Conservation (phyloP, 23 tunicate genomes). For the Ascidia mentula region DNA sequence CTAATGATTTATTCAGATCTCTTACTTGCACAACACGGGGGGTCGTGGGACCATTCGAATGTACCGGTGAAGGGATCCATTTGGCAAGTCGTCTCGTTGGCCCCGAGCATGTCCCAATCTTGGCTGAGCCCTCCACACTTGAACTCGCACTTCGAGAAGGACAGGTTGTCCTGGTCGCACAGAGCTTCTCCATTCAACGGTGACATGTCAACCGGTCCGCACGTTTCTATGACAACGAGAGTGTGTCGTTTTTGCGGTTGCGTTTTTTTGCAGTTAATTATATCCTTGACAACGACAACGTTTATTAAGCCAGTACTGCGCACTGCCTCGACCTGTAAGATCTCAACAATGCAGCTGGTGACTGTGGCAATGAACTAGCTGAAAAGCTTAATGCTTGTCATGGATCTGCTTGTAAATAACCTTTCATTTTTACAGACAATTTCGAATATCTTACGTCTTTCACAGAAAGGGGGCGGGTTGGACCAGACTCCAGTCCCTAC, state of each 20-base stretch:
- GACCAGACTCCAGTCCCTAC: slow-evolving; percentile 42
- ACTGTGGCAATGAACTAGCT: too few relatives aligned
- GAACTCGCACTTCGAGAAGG: slow-evolving; percentile 62
- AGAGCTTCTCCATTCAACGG: slow-evolving; percentile 33
- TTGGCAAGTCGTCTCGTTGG: slow-evolving; percentile 33
- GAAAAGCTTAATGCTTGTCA: too few relatives aligned
- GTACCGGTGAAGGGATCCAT: slow-evolving; percentile 11
- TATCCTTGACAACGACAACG: too few relatives aligned
- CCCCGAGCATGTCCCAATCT: slow-evolving; percentile 62
- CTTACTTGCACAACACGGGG: slow-evolving; percentile 92
- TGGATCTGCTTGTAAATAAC: too few relatives aligned
- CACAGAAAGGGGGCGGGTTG: slow-evolving; percentile 27
- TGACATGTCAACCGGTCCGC: slow-evolving; percentile 19
- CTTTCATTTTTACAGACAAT: too few relatives aligned
- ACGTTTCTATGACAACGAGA: slow-evolving; percentile 37
- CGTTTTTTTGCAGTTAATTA: too few relatives aligned
- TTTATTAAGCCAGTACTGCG: too few relatives aligned
- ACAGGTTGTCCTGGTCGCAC: slow-evolving; percentile 43
- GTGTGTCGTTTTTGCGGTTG: too few relatives aligned
- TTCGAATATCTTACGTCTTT: slow-evolving; percentile 32
- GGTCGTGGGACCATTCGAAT: slow-evolving; percentile 61
- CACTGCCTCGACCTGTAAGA: too few relatives aligned
- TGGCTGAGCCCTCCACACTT: slow-evolving; percentile 61
- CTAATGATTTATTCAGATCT: too few relatives aligned
- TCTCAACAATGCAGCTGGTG: too few relatives aligned